Percentiles rank a stretch among this genome's conserved stretches.
Evolutionary conservation across 2,888 invertebrate species (phyloP).

Genomic region (Onthophagus sagittarius): DNA sequence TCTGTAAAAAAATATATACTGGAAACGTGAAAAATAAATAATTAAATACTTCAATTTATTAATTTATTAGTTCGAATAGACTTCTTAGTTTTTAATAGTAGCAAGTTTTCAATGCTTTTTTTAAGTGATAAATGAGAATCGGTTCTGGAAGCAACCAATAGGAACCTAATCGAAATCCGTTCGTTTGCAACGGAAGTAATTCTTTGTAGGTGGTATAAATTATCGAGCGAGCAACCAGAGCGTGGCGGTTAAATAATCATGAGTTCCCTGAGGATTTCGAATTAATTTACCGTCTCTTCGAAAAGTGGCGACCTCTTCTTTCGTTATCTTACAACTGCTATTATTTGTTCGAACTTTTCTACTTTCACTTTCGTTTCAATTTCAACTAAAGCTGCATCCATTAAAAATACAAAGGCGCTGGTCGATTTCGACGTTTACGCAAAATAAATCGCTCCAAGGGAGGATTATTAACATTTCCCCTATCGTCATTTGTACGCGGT

Average conservation of each 20-base stretch:
- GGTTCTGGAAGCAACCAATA: not conserved
- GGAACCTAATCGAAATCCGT: not conserved
- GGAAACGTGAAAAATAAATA: not conserved
- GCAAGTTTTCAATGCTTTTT: not conserved
- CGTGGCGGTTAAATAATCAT: not conserved
- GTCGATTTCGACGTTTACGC: slow-evolving; percentile 16
- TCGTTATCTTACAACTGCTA: not conserved
- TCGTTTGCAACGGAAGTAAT: not conserved
- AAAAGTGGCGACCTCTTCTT: not conserved
- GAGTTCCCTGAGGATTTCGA: not conserved
- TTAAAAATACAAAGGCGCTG: not conserved
- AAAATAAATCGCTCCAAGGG: slow-evolving; percentile 25
- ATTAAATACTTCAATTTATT: not conserved
- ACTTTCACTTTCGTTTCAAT: too few relatives aligned
- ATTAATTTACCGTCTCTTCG: not conserved
- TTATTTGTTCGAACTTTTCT: too few relatives aligned
- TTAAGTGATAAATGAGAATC: not conserved
- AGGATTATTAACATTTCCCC: slow-evolving; percentile 32
- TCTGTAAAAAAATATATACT: too few relatives aligned
- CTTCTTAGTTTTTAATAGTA: not conserved
- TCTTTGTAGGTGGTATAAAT: not conserved
- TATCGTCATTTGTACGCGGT: slow-evolving; percentile 36
- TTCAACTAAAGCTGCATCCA: not conserved
- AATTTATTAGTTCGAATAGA: not conserved
- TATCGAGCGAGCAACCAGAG: not conserved